Conservation (phyloP, 1,140 invertebrate genomes). For the Orussus abietinus region DNA sequence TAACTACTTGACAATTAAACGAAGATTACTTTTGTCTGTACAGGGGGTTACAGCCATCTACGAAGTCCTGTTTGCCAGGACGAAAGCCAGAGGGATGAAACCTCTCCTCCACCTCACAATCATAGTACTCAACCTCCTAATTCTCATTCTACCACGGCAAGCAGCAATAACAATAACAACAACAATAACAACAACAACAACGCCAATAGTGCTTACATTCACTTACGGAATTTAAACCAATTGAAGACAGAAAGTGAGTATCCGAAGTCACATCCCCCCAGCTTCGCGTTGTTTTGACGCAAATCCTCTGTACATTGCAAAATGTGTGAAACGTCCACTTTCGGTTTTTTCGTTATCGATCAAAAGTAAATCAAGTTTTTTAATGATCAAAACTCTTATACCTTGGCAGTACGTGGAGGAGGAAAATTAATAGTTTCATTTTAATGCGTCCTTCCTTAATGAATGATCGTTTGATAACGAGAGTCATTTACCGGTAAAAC, state of each 20-base stretch:
- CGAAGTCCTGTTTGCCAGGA: conserved; percentile 56
- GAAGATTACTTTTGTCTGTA: conserved; percentile 19
- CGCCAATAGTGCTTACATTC: conserved; percentile 46
- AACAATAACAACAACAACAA: conserved; percentile 46
- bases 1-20: conserved; percentile 25
- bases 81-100: conserved; percentile 52
- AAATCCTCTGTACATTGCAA: too few relatives aligned
- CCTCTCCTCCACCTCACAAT: conserved; percentile 51
- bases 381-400: too few relatives aligned
- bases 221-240: conserved; percentile 48
- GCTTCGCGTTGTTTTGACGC: too few relatives aligned
- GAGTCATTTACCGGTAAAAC: too few relatives aligned
- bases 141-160: conserved; percentile 39
- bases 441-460: too few relatives aligned
- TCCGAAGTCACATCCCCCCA: not conserved
- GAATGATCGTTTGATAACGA: too few relatives aligned
- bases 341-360: too few relatives aligned
- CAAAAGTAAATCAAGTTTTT: too few relatives aligned
- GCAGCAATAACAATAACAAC: conserved; percentile 34
- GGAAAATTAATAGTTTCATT: too few relatives aligned
- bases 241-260: conserved; percentile 49
- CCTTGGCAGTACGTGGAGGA: too few relatives aligned
- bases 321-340: too few relatives aligned
- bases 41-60: conserved; percentile 57
- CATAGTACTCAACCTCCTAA: conserved; percentile 42